Evolutionary conservation across 92 coral and sea anemone genomes (phyloP).

Genomic region (Epizoanthus ramosus): DNA sequence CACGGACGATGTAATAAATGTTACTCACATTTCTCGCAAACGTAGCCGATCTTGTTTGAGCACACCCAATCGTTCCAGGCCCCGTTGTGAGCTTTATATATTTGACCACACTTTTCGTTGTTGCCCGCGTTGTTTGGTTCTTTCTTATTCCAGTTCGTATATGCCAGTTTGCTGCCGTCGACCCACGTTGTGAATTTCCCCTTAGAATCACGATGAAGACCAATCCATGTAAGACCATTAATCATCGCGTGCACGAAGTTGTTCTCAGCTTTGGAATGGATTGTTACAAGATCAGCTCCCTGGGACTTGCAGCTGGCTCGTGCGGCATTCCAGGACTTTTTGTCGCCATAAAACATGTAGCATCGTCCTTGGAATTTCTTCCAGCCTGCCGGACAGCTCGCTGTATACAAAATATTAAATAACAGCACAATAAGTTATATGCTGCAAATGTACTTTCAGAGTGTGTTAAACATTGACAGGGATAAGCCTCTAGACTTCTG

Average conservation of each 20-base stretch:
- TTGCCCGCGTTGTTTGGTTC: background rate
- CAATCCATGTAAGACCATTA: background rate
- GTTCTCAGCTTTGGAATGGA: slow-evolving; percentile 12
- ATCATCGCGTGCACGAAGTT: background rate
- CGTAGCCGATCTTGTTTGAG: background rate
- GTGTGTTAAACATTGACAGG: background rate
- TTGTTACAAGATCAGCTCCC: background rate
- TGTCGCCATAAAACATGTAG: background rate
- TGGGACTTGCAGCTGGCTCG: background rate
- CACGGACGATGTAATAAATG: background rate
- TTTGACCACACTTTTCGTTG: background rate
- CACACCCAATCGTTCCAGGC: background rate
- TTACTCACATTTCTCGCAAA: too few relatives aligned
- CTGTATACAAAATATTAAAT: background rate
- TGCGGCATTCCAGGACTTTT: background rate
- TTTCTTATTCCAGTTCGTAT: background rate
- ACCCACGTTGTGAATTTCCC: background rate
- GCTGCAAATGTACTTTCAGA: background rate
- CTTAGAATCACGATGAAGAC: background rate
- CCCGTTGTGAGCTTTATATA: background rate
- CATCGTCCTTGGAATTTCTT: background rate
- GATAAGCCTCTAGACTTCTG: background rate
- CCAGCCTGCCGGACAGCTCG: slow-evolving; percentile 17
- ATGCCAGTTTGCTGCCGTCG: background rate
- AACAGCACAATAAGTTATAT: background rate